phyloP scores from a whole-genome alignment of 2,888 invertebrate species.

The Diarsia dahlii region DNA sequence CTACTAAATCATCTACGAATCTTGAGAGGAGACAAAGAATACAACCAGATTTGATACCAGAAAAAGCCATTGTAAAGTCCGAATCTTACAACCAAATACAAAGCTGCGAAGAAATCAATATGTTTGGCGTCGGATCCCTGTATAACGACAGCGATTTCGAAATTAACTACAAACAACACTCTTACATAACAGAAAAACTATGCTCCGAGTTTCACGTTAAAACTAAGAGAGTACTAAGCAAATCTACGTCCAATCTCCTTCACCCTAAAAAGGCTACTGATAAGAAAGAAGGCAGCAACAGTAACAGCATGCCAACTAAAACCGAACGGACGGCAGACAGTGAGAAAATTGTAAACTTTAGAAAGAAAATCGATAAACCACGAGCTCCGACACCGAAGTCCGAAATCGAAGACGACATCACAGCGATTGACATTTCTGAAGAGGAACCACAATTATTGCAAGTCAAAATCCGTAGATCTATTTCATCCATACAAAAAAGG shows the following conservation, averaged over 20 bases:
- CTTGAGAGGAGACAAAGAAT: conserved; percentile 88
- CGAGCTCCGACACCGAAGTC: conserved; percentile 88
- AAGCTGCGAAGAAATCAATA: conserved; percentile 89
- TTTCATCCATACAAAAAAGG: conserved; percentile 89
- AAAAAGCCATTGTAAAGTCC: conserved; percentile 87
- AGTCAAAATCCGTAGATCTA: conserved; percentile 89
- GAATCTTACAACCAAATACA: conserved; percentile 90
- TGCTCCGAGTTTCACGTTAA: conserved; percentile 94
- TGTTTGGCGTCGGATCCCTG: conserved; percentile 90
- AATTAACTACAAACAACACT: conserved; percentile 90
- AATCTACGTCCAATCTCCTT: conserved; percentile 92
- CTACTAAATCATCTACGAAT: conserved; percentile 86
- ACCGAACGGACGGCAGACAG: conserved; percentile 82
- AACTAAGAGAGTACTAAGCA: conserved; percentile 92
- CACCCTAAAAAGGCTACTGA: conserved; percentile 91
- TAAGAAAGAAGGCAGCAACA: conserved; percentile 87
- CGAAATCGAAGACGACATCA: conserved; percentile 83
- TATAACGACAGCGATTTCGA: conserved; percentile 91
- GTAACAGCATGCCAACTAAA: conserved; percentile 89
- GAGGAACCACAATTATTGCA: conserved; percentile 82
- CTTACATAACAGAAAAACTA: conserved; percentile 93
- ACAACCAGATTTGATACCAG: conserved; percentile 89
- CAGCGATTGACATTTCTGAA: conserved; percentile 84
- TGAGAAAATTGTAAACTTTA: conserved; percentile 86
- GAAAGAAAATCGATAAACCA: conserved; percentile 88